Base-by-base conservation (phyloP, 2,888 invertebrate genomes). In the Diplazon laetatorius region DNA sequence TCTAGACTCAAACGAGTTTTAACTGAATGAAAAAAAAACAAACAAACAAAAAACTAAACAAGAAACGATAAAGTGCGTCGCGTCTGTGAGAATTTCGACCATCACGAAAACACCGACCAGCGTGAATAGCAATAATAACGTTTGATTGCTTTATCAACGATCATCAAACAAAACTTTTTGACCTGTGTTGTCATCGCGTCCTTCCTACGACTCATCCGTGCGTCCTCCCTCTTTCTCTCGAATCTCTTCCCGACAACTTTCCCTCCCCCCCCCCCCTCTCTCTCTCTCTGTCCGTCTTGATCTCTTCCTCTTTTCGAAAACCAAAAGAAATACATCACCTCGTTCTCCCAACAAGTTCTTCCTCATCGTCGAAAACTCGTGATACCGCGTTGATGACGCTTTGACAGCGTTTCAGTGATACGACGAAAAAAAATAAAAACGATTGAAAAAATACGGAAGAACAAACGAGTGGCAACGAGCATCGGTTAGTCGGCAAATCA, bases 281-380 rank as follows among this genome's bases (percentile, higher is more conserved):
- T 72, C 72, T 65, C 68, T 68, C 50, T 68, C 66, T 48, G 55
- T 74, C 68, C 44, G 59, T 50, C n/a, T n/a, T n/a, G n/a, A n/a
- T n/a, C n/a, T n/a, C n/a, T n/a, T n/a, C n/a, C n/a, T n/a, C n/a
- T n/a, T n/a, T n/a, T n/a, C 59, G 42, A 68, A 16, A 52, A 66
- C 39, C 14, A 35, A 55, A 14, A 2, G 66, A 52, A 35, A 37
- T 68, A 16, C 1, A 20, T 60, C 16, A 75, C 66, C 42, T 66
- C 22, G 65, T 62, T 39, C 66, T 71, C 46, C 59, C 65, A 68
- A 65, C 52, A 66, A 65, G 78, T 78, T 78, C 78, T 81, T 78
- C 80, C 80, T 76, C 73, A 63, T 60, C 37, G 66, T 55, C 74
- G 18, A 71, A n/a, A 66, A 59, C 65, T 60, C 65, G 72, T 70